Conservation (phyloP, 2,797 vertebrate genomes). For the Synanceia verrucosa region DNA sequence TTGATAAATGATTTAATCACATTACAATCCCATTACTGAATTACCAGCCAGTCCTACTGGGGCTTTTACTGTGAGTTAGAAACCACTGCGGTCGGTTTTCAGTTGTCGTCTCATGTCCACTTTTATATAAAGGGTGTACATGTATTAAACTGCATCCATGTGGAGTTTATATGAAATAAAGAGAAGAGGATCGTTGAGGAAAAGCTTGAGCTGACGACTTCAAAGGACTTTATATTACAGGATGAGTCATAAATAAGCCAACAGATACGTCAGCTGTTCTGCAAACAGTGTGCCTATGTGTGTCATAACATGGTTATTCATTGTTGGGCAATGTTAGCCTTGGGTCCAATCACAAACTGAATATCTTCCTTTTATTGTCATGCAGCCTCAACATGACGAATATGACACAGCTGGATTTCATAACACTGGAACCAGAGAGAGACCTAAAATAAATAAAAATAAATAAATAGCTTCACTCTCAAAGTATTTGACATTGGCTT, state of each 20-base stretch:
- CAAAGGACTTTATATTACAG: constrained; percentile 16
- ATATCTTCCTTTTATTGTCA: constrained; percentile 28
- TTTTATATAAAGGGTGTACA: background rate
- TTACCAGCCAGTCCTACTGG: background rate
- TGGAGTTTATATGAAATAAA: background rate
- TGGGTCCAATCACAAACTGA: background rate
- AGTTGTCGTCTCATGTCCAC: background rate
- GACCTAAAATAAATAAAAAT: no score
- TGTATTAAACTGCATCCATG: background rate
- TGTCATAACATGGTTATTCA: constrained; percentile 3
- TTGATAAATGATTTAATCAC: background rate
- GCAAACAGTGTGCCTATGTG: background rate
- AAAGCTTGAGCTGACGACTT: background rate
- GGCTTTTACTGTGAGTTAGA: background rate
- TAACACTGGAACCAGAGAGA: background rate
- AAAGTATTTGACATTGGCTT: background rate
- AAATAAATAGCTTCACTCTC: background rate
- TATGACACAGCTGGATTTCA: constrained; percentile 2
- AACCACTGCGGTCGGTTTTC: background rate
- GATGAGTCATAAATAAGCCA: constrained; percentile 27
- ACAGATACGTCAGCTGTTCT: background rate
- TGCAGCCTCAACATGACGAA: background rate
- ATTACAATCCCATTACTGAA: background rate
- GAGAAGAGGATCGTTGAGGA: background rate
- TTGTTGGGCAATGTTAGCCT: background rate